phyloP scores from a whole-genome alignment of 2,888 invertebrate genomes.

The Antheraea assamensis region DNA sequence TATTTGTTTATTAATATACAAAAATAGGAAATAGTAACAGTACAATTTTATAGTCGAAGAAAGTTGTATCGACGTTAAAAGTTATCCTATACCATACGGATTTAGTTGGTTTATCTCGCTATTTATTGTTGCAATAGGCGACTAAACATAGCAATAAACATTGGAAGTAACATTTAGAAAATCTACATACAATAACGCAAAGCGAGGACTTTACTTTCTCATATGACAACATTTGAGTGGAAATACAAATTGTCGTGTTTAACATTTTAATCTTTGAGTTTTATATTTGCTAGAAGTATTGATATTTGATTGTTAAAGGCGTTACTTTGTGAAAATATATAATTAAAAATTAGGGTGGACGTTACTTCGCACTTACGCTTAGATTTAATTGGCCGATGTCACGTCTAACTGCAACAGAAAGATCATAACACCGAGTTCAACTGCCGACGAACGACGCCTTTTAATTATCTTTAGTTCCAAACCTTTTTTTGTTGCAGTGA shows the following conservation, averaged over 20 bases:
- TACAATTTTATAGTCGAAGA: neutral
- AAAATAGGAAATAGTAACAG: neutral
- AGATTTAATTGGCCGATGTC: too few species aligned
- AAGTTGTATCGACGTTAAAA: neutral
- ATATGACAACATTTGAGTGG: neutral
- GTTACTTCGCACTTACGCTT: too few species aligned
- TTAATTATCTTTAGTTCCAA: too few species aligned
- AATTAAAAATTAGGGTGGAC: too few species aligned
- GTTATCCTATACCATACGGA: neutral
- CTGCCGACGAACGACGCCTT: too few species aligned
- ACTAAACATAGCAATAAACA: constrained; percentile 11
- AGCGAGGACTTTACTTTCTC: constrained; percentile 10
- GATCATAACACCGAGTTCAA: too few species aligned
- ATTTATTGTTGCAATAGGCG: constrained; percentile 1
- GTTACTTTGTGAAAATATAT: too few species aligned
- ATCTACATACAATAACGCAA: constrained; percentile 9
- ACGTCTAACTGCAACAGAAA: too few species aligned
- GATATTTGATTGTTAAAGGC: too few species aligned
- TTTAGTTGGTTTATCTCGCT: neutral
- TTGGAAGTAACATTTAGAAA: neutral
- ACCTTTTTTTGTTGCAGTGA: too few species aligned
- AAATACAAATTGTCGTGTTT: neutral
- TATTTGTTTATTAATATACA: neutral
- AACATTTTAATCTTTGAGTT: neutral
- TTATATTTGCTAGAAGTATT: too few species aligned